phyloP scores from a whole-genome alignment of 2,797 vertebrate genomes.

The Tachyglossus aculeatus region DNA sequence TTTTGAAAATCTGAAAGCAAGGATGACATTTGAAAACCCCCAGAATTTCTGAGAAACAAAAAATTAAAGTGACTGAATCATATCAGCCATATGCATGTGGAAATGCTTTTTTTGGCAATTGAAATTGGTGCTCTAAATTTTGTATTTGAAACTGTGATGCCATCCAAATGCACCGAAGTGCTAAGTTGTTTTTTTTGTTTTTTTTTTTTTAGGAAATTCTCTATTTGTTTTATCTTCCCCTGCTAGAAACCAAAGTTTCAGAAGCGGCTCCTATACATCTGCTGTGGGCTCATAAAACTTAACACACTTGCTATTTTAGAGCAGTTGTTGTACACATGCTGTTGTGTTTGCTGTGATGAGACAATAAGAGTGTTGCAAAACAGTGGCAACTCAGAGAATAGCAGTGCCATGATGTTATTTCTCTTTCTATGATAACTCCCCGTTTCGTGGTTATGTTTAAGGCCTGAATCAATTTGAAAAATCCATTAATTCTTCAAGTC shows the following conservation, averaged over 20 bases:
- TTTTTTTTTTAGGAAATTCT: too few species aligned
- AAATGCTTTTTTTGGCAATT: neutral
- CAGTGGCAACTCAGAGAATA: neutral
- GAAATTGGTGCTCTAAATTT: neutral
- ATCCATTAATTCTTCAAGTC: too few species aligned
- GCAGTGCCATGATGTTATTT: neutral
- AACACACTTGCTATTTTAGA: slow-evolving; percentile 1
- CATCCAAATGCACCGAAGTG: too few species aligned
- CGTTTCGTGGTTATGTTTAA: neutral
- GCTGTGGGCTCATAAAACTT: neutral
- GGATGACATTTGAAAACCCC: too few species aligned
- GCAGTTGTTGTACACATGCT: neutral
- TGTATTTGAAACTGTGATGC: neutral
- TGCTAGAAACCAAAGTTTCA: neutral
- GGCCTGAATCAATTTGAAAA: too few species aligned
- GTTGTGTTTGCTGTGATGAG: slow-evolving; percentile 4
- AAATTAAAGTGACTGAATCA: too few species aligned
- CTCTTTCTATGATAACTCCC: neutral
- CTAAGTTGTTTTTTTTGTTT: neutral
- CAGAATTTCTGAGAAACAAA: too few species aligned
- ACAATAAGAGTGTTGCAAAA: too few species aligned
- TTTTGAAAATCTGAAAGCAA: too few species aligned
- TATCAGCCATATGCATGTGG: too few species aligned
- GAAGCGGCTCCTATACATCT: neutral
- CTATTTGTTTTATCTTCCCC: neutral